Base-by-base conservation (phyloP, 2,797 vertebrate genomes). In the Xenopus petersii region DNA sequence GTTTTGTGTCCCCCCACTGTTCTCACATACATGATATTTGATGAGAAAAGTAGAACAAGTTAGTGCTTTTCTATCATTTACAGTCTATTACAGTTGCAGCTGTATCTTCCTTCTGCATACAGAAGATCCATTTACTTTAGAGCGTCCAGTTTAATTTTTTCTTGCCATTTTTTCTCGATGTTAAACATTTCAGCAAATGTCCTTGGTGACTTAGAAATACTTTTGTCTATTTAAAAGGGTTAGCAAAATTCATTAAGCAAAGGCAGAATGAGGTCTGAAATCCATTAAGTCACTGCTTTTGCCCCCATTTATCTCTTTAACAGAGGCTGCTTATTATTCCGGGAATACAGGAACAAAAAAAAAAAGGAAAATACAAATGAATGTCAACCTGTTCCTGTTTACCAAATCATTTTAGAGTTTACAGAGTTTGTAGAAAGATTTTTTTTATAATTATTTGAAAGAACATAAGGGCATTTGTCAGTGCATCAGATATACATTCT, bases 21-120 rank as follows among this genome's bases (percentile, higher is more conserved):
- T 74, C 74, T 66, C 42, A 70, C 66, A 74, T 70, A 70, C 70
- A 79, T 73, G 49, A 69, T 79, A 66, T 74, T 51, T 69, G 69
- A 79, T 58, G 71, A n/a, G 64, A 73, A 79, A 70, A 65, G 36
- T 68, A 78, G 69, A 73, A 58, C 59, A 58, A 54, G 46, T 74
- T 74, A 64, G 66, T 54, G 61, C 17, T 49, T 16, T 24, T 47
- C 60, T 65, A 70, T 64, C 70, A 73, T 21, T 21, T 21, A 21
- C 21, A 21, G 21, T 21, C 21, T 21, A 21, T 78, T 78, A 78
- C 36, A 49, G n/a, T 47, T 61, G 4, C 42, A 63, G 61, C 68
- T 72, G 72, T 63, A 68, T 47, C 68, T 75, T 24, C 58, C 26
- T 26, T 61, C 54, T 60, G 61, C 60, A 48, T 47, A 73, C 47